Evolutionary conservation across 2,888 invertebrate species (phyloP).

Genomic region (Drosophila parthenogenetica): DNA sequence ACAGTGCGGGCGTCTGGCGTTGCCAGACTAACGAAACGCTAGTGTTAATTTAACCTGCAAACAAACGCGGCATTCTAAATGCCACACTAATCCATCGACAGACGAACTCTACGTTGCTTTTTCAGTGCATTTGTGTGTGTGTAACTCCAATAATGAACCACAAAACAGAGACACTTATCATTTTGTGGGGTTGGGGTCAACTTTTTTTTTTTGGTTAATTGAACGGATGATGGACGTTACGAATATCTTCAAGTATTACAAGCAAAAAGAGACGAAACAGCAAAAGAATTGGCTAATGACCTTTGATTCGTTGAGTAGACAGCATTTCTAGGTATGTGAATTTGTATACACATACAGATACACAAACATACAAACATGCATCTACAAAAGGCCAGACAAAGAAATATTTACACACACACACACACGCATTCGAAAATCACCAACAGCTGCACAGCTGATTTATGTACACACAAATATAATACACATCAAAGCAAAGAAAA

Average conservation of each 20-base stretch:
- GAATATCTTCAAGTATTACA: constrained; percentile 12
- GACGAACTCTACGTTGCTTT: neutral
- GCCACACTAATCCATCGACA: constrained; percentile 19
- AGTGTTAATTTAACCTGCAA: constrained; percentile 52
- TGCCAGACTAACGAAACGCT: constrained; percentile 53
- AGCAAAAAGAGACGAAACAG: constrained; percentile 16
- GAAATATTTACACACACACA: constrained; percentile 34
- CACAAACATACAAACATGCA: constrained; percentile 17
- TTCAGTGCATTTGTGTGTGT: constrained; percentile 18
- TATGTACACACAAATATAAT: constrained; percentile 34
- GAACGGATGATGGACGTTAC: constrained; percentile 5
- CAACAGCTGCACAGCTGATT: constrained; percentile 62
- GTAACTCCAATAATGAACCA: constrained; percentile 28
- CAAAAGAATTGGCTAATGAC: constrained; percentile 58
- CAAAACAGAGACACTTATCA: constrained; percentile 2
- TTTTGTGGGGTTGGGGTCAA: constrained; percentile 9
- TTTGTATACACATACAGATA: neutral
- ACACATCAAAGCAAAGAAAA: constrained; percentile 31
- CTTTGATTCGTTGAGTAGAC: constrained; percentile 49
- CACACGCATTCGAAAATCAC: constrained; percentile 7
- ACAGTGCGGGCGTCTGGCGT: constrained; percentile 44
- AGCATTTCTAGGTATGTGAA: constrained; percentile 14
- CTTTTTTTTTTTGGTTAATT: constrained; percentile 24
- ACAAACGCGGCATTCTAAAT: constrained; percentile 40
- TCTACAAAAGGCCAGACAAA: constrained; percentile 52